Percentiles rank a stretch among this genome's conserved stretches.
Conservation (phyloP, 1,140 invertebrate species). For the Aphidius gifuensis region DNA sequence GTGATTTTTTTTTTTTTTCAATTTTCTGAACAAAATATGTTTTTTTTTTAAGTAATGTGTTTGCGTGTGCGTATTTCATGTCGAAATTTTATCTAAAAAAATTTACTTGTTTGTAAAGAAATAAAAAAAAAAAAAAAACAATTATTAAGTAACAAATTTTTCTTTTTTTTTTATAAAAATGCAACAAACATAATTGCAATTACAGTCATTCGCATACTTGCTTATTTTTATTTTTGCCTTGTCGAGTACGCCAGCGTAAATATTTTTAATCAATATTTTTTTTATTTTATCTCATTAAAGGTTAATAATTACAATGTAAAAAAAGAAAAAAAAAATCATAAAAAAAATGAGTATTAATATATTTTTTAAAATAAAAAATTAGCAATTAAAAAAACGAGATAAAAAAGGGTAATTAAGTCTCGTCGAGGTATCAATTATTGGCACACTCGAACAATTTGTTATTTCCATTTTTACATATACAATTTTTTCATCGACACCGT, state of each 20-base stretch:
- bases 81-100: background rate
- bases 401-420: background rate
- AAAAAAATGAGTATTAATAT: no score
- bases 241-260: slow-evolving; percentile 24
- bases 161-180: slow-evolving; percentile 25
- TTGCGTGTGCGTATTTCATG: slow-evolving; percentile 7
- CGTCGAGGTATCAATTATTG: slow-evolving; percentile 6
- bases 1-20: slow-evolving; percentile 1
- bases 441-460: background rate
- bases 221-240: slow-evolving; percentile 12
- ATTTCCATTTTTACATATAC: background rate
- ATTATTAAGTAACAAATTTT: no score
- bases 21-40: slow-evolving; percentile 6
- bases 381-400: background rate
- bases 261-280: slow-evolving; percentile 7
- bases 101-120: no score
- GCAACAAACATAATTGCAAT: slow-evolving; percentile 23
- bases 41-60: slow-evolving; percentile 16
- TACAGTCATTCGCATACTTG: slow-evolving; percentile 17
- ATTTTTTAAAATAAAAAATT: no score
- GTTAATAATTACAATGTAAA: slow-evolving; percentile 11
- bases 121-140: no score
- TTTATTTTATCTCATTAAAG: slow-evolving; percentile 11
- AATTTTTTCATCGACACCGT: background rate
- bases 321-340: slow-evolving; percentile 2